phyloP scores from a whole-genome alignment of 2,888 invertebrate species.

The Punctoribates punctum region DNA sequence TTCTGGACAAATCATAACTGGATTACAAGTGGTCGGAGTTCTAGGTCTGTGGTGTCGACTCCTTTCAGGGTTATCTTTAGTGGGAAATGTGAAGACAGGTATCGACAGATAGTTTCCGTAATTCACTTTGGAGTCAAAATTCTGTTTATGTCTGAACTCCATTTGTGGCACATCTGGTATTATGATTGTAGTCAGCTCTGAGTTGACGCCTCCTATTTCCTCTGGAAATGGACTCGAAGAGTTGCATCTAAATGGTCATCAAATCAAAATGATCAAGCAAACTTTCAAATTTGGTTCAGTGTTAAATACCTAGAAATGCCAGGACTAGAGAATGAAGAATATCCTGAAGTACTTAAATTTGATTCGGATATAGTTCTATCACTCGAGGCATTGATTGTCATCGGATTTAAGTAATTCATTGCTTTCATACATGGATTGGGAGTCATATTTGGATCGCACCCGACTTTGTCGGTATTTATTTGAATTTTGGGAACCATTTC shows the following conservation, averaged over 20 bases:
- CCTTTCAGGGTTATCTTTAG: background rate
- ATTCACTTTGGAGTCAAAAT: background rate
- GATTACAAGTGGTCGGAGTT: background rate
- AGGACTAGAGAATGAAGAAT: slow-evolving; percentile 79
- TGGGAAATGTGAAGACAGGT: slow-evolving; percentile 25
- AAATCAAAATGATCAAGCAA: too few relatives aligned
- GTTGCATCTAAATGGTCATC: slow-evolving; percentile 59
- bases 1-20: slow-evolving; percentile 16
- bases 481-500: slow-evolving; percentile 55
- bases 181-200: slow-evolving; percentile 40
- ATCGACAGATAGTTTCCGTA: slow-evolving; percentile 28
- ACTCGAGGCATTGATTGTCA: slow-evolving; percentile 45
- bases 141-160: background rate
- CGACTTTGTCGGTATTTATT: slow-evolving; percentile 62
- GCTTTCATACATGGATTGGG: slow-evolving; percentile 57
- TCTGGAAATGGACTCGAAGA: slow-evolving; percentile 65
- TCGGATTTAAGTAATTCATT: slow-evolving; percentile 46
- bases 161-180: slow-evolving; percentile 31
- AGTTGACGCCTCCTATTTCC: slow-evolving; percentile 41
- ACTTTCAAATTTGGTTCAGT: background rate
- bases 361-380: slow-evolving; percentile 72
- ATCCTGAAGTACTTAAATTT: slow-evolving; percentile 76
- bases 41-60: background rate
- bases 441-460: slow-evolving; percentile 55
- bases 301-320: slow-evolving; percentile 64